phyloP scores from a whole-genome alignment of 2,113 vertebrate genomes.

The Apodemus speciosus region DNA sequence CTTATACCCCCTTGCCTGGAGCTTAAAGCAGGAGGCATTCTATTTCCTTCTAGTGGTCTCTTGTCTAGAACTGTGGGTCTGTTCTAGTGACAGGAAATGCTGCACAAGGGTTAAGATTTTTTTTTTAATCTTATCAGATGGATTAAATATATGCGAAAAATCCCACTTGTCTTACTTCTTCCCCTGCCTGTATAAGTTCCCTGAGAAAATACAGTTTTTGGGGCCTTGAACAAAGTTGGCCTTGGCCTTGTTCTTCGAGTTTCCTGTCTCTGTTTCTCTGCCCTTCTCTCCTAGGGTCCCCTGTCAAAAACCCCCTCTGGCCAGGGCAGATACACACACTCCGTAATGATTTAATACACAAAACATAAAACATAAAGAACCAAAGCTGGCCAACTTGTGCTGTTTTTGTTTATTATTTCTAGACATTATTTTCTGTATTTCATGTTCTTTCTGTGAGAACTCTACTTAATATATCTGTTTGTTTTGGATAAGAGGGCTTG shows the following conservation, averaged over 20 bases:
- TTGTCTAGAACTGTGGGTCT: neutral
- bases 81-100: neutral
- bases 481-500: conserved; percentile 54
- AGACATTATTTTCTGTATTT: conserved; percentile 69
- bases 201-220: too few species aligned
- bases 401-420: conserved; percentile 77
- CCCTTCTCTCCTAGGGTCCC: too few species aligned
- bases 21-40: neutral
- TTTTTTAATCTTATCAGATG: neutral
- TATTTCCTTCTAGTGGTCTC: neutral
- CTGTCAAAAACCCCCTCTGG: too few species aligned
- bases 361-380: conserved; percentile 49
- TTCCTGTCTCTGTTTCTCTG: too few species aligned
- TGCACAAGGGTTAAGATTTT: neutral
- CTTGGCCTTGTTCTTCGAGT: too few species aligned
- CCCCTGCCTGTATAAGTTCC: too few species aligned
- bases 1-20: neutral
- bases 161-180: too few species aligned
- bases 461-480: conserved; percentile 62
- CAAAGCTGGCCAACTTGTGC: conserved; percentile 52
- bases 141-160: too few species aligned
- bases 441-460: conserved; percentile 48
- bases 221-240: too few species aligned
- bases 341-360: conserved; percentile 73
- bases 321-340: neutral